These are phyloP conservation scores for Crotalus tigris DNA, from an alignment of 2,113 vertebrate genomes.

Conservation along the genomic window DNA sequence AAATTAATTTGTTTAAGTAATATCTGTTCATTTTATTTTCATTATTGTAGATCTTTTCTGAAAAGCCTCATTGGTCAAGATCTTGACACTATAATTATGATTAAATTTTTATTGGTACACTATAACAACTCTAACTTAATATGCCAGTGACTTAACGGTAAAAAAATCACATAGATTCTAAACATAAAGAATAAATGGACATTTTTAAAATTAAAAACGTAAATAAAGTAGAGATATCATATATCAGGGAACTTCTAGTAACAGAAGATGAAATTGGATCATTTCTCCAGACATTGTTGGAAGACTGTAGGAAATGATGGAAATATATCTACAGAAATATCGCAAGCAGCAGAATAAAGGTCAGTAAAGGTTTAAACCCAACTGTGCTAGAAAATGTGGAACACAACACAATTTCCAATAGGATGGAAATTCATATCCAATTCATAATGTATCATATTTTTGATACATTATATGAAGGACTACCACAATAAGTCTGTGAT, in stretches of 20 bases:
- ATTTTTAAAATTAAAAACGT: not conserved
- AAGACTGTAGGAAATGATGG: not conserved
- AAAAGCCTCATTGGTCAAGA: not conserved
- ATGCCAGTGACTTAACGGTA: not conserved
- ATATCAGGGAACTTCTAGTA: not conserved
- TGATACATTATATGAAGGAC: not conserved
- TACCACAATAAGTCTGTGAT: not conserved
- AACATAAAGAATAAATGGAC: not conserved
- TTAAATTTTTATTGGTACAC: not conserved
- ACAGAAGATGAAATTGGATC: not conserved
- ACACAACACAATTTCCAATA: not conserved
- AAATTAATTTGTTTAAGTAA: not conserved
- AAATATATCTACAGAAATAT: not conserved
- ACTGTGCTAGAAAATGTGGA: not conserved
- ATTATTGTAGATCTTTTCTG: not conserved
- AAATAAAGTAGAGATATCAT: not conserved
- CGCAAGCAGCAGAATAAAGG: not conserved
- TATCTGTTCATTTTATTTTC: not conserved
- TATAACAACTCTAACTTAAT: not conserved
- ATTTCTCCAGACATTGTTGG: not conserved
- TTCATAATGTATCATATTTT: not conserved
- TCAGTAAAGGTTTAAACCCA: not conserved
- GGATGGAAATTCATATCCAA: not conserved
- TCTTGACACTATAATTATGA: not conserved
- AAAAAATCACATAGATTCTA: not conserved